These are phyloP conservation scores for Orestias chungarensis DNA, from an alignment of 2,797 vertebrate species.

Conservation along the genomic window DNA sequence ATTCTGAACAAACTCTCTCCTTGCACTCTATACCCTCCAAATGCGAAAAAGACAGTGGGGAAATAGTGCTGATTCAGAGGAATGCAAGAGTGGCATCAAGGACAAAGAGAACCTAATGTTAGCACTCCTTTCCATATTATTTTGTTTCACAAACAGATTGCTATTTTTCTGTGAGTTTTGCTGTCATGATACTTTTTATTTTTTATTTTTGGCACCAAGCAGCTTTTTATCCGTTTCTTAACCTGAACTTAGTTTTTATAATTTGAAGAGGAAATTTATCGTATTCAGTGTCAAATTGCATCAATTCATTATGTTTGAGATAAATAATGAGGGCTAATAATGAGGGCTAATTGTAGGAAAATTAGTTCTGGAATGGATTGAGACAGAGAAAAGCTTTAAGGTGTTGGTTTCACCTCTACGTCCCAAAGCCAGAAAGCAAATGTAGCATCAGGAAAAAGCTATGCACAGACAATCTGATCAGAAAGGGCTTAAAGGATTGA, in stretches of 20 bases:
- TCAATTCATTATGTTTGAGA: too few relatives aligned
- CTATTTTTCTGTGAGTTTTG: not conserved
- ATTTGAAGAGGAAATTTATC: too few relatives aligned
- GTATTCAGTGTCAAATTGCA: too few relatives aligned
- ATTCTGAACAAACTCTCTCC: conserved; percentile 6
- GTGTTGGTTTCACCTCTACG: too few relatives aligned
- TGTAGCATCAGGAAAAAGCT: not conserved
- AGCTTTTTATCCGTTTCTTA: too few relatives aligned
- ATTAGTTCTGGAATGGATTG: not conserved
- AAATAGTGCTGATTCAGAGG: conserved; percentile 28
- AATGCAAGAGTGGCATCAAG: conserved; percentile 21
- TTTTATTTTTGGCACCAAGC: not conserved
- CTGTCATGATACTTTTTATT: not conserved
- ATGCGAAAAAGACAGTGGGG: conserved; percentile 1
- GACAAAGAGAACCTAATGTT: conserved; percentile 16
- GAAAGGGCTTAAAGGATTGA: not conserved
- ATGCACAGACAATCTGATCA: not conserved
- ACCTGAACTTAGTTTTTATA: not conserved
- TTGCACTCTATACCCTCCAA: conserved; percentile 17
- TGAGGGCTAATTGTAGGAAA: not conserved
- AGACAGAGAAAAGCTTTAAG: not conserved
- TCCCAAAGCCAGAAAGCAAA: not conserved
- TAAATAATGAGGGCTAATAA: too few relatives aligned
- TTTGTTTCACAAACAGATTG: conserved; percentile 1
- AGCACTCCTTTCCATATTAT: not conserved